Evolutionary conservation across 2,113 vertebrate genomes (phyloP).

Genomic region (Phylloscopus whistleri): DNA sequence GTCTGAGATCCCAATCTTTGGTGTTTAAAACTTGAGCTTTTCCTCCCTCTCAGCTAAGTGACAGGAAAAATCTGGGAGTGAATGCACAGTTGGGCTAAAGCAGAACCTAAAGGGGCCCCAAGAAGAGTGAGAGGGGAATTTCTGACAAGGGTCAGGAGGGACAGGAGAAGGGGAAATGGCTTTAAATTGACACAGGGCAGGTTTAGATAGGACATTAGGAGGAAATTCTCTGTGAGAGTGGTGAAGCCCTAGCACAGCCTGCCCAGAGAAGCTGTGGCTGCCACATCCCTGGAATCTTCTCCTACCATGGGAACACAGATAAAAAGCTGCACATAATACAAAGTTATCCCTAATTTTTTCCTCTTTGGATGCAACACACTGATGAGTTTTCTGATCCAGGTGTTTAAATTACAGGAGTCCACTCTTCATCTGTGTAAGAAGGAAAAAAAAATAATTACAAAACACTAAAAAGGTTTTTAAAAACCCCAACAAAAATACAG

Average conservation of each 20-base stretch:
- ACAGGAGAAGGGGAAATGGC: background rate
- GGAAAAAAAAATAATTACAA: background rate
- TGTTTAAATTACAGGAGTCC: background rate
- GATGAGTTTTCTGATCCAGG: background rate
- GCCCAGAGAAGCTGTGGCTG: background rate
- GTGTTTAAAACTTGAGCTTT: background rate
- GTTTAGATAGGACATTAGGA: too few species aligned
- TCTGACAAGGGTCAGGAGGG: background rate
- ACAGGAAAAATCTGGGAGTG: background rate
- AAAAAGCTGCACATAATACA: background rate
- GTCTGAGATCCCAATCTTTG: background rate
- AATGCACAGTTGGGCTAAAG: background rate
- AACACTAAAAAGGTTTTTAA: background rate
- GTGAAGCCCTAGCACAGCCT: background rate
- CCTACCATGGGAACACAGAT: background rate
- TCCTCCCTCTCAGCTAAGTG: background rate
- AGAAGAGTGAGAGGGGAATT: background rate
- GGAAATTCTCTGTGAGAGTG: background rate
- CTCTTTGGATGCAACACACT: background rate
- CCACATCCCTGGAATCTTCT: background rate
- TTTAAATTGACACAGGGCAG: background rate
- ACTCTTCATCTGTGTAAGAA: background rate
- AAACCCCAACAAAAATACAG: background rate
- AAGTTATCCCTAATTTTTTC: fast-evolving
- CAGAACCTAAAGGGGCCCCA: too few species aligned